These are phyloP conservation scores for Lathronympha strigana DNA, from an alignment of 2,888 invertebrate species.

Conservation along the genomic window DNA sequence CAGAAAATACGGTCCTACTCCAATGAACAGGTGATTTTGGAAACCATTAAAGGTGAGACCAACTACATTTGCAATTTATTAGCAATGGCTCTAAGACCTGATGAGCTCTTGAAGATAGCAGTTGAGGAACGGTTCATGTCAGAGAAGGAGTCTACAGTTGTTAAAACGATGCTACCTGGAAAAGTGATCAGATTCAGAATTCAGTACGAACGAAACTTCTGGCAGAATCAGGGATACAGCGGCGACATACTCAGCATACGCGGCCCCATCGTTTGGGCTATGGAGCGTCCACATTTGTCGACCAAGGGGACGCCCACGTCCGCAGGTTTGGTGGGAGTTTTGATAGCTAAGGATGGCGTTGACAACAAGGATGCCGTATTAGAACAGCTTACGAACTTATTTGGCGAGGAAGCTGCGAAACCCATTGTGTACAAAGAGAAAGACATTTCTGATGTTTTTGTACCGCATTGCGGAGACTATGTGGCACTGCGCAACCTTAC, in stretches of 20 bases:
- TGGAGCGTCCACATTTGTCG: slow-evolving; percentile 67
- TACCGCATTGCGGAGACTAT: slow-evolving; percentile 74
- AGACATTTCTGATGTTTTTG: slow-evolving; percentile 63
- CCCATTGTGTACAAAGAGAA: slow-evolving; percentile 67
- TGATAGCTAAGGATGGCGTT: slow-evolving; percentile 54
- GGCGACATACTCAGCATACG: slow-evolving; percentile 75
- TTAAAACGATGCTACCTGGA: slow-evolving; percentile 59
- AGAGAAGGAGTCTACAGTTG: slow-evolving; percentile 52
- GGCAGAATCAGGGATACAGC: slow-evolving; percentile 69
- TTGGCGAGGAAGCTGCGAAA: slow-evolving; percentile 64
- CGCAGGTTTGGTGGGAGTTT: slow-evolving; percentile 65
- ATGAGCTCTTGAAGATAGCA: slow-evolving; percentile 65
- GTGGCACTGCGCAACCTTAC: slow-evolving; percentile 60
- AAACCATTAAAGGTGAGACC: slow-evolving; percentile 69
- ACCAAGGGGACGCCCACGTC: slow-evolving; percentile 59
- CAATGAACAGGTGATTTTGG: slow-evolving; percentile 67
- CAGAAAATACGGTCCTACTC: slow-evolving; percentile 66
- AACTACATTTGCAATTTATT: slow-evolving; percentile 71
- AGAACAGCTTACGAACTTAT: slow-evolving; percentile 68
- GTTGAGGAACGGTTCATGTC: slow-evolving; percentile 66
- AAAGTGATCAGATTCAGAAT: slow-evolving; percentile 65
- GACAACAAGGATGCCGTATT: slow-evolving; percentile 58
- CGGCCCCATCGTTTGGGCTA: slow-evolving; percentile 79
- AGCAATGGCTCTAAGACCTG: slow-evolving; percentile 75
- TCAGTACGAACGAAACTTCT: slow-evolving; percentile 71